A percentile compares a stretch with the other conserved stretches of the same genome.
Conservation (phyloP, 2,888 invertebrate species). For the Parthenolecanium corni region DNA sequence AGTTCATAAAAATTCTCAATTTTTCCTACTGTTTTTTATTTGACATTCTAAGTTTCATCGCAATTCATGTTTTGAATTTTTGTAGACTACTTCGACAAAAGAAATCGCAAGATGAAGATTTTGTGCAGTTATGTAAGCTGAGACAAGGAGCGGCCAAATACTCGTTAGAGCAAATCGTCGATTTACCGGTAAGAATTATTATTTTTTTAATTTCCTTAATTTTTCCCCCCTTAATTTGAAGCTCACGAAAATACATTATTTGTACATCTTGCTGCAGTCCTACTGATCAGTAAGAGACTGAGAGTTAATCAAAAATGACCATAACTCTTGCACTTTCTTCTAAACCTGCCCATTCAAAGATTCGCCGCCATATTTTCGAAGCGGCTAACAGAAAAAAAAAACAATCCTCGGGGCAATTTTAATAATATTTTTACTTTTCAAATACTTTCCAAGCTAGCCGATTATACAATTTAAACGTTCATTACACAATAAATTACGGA, state of each 20-base stretch:
- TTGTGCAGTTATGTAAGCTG: slow-evolving; percentile 53
- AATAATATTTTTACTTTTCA: background rate
- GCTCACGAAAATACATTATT: background rate
- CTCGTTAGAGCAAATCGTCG: slow-evolving; percentile 51
- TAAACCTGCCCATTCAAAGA: too few species aligned
- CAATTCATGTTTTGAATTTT: background rate
- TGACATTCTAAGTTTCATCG: too few species aligned
- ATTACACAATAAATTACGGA: slow-evolving; percentile 12
- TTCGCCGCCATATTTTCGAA: too few species aligned
- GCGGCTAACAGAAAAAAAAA: background rate
- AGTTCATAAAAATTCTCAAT: too few species aligned
- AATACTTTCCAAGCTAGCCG: slow-evolving; percentile 5
- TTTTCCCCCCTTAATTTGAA: background rate
- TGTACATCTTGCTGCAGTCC: too few species aligned
- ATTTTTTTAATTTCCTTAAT: background rate
- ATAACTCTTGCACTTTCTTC: too few species aligned
- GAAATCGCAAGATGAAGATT: slow-evolving; percentile 50
- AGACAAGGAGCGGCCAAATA: slow-evolving; percentile 54
- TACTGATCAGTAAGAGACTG: too few species aligned
- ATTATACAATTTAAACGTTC: slow-evolving; percentile 7
- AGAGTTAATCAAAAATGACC: too few species aligned
- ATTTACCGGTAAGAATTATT: slow-evolving; percentile 51
- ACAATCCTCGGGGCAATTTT: background rate
- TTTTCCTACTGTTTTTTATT: too few species aligned
- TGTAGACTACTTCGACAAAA: slow-evolving; percentile 50